Percentiles rank a stretch among this genome's conserved stretches.
Evolutionary conservation across 1,140 invertebrate genomes (phyloP).

Genomic region (Tachypleus tridentatus): DNA sequence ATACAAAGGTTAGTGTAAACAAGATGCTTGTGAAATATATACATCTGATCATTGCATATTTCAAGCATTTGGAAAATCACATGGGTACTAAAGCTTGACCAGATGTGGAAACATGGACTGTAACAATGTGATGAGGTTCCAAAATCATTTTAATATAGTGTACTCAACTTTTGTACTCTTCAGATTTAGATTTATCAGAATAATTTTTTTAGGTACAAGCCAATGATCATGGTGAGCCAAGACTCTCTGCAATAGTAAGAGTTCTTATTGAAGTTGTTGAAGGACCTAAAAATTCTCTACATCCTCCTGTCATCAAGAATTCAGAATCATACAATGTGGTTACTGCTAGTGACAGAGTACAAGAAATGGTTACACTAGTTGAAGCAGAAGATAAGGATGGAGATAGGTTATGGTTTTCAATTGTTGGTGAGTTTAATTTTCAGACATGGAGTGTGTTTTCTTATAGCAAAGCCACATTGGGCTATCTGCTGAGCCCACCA

Average conservation of each 20-base stretch:
- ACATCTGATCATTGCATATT: no score
- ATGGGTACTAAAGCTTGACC: no score
- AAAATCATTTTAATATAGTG: not conserved
- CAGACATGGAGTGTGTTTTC: no score
- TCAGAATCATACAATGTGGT: conserved; percentile 52
- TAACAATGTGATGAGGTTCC: no score
- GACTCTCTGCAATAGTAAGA: conserved; percentile 40
- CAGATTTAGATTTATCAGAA: conserved; percentile 56
- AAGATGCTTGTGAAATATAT: no score
- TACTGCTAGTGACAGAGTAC: conserved; percentile 70
- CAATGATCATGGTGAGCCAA: conserved; percentile 48
- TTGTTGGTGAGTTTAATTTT: conserved; percentile 53
- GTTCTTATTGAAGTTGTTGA: conserved; percentile 40
- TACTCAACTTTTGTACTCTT: conserved; percentile 17
- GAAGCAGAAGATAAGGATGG: conserved; percentile 69
- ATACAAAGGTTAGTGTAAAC: no score
- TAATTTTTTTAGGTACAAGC: conserved; percentile 52
- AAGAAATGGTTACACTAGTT: conserved; percentile 65
- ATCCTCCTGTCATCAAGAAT: conserved; percentile 50
- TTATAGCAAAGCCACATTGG: no score
- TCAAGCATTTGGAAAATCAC: no score
- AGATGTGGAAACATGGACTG: no score
- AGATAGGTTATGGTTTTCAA: conserved; percentile 77
- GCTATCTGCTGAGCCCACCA: no score
- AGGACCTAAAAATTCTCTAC: conserved; percentile 34